Base-by-base conservation (phyloP, 2,797 vertebrate species). In the Tiaroga cobitis region DNA sequence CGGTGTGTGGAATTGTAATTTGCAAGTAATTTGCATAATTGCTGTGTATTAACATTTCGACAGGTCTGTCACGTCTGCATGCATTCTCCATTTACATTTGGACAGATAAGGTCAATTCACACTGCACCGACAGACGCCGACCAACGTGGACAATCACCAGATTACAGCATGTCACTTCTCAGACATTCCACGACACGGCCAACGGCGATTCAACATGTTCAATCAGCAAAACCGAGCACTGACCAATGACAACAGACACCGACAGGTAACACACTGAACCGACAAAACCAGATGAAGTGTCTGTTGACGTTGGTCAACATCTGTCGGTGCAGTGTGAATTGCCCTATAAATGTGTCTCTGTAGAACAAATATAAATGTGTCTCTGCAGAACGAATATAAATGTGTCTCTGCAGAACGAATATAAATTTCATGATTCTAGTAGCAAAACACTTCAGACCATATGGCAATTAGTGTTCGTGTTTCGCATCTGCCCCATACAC, bases 371-470 rank as follows among this genome's bases (percentile, higher is more conserved):
- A 51, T 51, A 15, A 46, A 46, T 46, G 43, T 46, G 43, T 46
- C 43, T 43, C 11, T 43, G 43, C 11, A 43, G 46, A 49, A 51
- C 46, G 4, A 49, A 49, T 49, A 5, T 76, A 34, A 77, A 59
- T 61, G 24, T 26, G 34, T 18, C 15, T 61, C 37, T 61, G 37
- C 34, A 63, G 9, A 72, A 63, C 1, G 1, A 63, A 61, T 11
- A 29, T 39, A 21, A 39, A 39, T 77, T n/a, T n/a, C 11, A 59
- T 26, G 11, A 61, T 77, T 56, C 75, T 61, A 59, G 34, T 26
- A n/a, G 21, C 54, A 78, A 75, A 78, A 78, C 76, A 79, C 76
- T 79, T 43, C 9, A 78, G 54, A 61, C 21, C 75, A 77, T 16
- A 77, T 77, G 24, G 54, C 74, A 24, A 34, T 61, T 41, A 21